A percentile compares a stretch with the other conserved stretches of the same genome.
These are phyloP conservation scores for Campoplex nolae DNA, from an alignment of 2,888 invertebrate species.

Conservation along the genomic window DNA sequence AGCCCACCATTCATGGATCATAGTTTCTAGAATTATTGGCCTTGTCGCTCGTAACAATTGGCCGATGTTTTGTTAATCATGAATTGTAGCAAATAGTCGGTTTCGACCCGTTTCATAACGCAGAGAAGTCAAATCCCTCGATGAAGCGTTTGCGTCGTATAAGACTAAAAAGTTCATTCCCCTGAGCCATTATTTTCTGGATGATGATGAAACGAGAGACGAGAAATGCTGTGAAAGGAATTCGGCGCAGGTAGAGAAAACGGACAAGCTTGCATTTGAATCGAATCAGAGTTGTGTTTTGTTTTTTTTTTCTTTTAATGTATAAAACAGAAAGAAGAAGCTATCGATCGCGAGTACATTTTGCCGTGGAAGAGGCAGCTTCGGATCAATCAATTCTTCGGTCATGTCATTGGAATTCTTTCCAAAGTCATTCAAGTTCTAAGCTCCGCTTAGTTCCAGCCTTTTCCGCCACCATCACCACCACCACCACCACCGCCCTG, in stretches of 20 bases:
- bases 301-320: neutral
- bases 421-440: neutral
- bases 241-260: neutral
- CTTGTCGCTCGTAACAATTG: neutral
- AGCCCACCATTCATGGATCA: neutral
- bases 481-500: neutral
- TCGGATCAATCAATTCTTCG: neutral
- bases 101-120: too few species aligned
- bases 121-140: too few species aligned
- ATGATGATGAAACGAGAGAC: neutral
- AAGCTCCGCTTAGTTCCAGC: neutral
- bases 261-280: neutral
- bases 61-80: neutral
- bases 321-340: neutral
- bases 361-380: neutral
- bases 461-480: neutral
- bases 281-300: neutral
- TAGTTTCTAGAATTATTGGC: neutral
- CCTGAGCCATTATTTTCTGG: too few species aligned
- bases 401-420: neutral
- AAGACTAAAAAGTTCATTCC: too few species aligned
- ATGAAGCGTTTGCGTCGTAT: neutral
- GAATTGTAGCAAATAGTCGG: too few species aligned
- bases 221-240: neutral
- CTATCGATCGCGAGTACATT: neutral